Conservation (phyloP, 2,113 vertebrate genomes). For the Hemibagrus wyckioides region DNA sequence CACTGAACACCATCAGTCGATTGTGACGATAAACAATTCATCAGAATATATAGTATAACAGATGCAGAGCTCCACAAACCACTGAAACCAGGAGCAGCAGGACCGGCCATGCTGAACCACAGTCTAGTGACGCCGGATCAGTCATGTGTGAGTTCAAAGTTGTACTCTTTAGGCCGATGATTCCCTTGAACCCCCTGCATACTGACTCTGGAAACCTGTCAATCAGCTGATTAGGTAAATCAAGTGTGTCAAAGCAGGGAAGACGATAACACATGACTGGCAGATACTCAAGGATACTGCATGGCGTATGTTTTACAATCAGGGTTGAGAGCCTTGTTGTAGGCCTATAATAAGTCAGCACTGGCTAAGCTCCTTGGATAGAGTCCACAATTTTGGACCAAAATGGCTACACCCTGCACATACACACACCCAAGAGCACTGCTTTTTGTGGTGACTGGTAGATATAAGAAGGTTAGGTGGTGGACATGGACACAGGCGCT, state of each 20-base stretch:
- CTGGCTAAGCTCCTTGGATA: neutral
- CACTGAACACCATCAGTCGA: neutral
- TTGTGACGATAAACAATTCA: neutral
- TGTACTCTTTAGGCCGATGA: neutral
- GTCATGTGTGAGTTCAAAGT: neutral
- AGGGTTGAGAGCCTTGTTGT: neutral
- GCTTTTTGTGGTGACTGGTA: neutral
- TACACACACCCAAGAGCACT: neutral
- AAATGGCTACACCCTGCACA: conserved; percentile 31
- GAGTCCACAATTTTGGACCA: neutral
- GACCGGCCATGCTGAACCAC: neutral
- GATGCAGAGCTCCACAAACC: neutral
- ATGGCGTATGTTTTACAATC: neutral
- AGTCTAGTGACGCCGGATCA: neutral
- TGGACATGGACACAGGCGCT: neutral
- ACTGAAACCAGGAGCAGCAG: neutral
- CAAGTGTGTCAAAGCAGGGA: neutral
- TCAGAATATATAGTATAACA: neutral
- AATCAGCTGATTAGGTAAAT: neutral
- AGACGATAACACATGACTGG: neutral
- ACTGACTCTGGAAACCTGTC: neutral
- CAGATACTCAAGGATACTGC: neutral
- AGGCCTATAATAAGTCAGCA: conserved; percentile 1
- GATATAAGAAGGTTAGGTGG: neutral
- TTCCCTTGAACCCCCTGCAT: neutral